Base-by-base conservation (phyloP, 1,140 invertebrate species). In the Solen grandis region DNA sequence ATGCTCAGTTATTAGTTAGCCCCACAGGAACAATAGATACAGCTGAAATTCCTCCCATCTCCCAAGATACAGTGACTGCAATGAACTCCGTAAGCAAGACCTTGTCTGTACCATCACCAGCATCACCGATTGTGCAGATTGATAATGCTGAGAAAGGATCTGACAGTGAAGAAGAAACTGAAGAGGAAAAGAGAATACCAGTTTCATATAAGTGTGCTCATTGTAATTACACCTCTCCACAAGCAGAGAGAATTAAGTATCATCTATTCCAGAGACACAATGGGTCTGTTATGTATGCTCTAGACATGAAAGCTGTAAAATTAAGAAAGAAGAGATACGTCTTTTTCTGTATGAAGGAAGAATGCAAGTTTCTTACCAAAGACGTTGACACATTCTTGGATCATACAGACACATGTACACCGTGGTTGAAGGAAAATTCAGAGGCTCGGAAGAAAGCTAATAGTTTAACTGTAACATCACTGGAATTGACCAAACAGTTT, bases 291-390 rank as follows among this genome's bases (percentile, higher is more conserved):
- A 63, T 90, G 50, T 85, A 88, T 82, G 87, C 82, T 29, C 29
- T 87, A 13, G 89, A 88, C 69, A 82, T 85, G 83, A 84, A 85
- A 50, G 84, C 84, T 75, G 73, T 82, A 19, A 87, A 85, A 59
- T 77, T 83, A 27, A 84, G 84, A 63, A 73, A 86, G 36, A 82
- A 82, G 35, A 55, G 85, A 65, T 87, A 87, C 76, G 79, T 90
- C 13, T 88, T 89, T 66, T 88, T 87, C 65, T 89, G 88, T 85
- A 79, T 87, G 33, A 75, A 85, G 50, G 75, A 86, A 54, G 85
- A 88, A 46, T 90, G 89, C 81, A 72, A 79, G n/a, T 90, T 89
- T 68, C 76, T 74, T 25, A 85, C 87, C n/a, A 87, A 84, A 50
- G 85, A 84, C 68, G 77, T 82, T 8, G 77, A 82, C 10, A 72